A percentile compares a stretch with the other conserved stretches of the same genome.
phyloP scores from a whole-genome alignment of 2,888 invertebrate genomes.

The Euzetes globulus region DNA sequence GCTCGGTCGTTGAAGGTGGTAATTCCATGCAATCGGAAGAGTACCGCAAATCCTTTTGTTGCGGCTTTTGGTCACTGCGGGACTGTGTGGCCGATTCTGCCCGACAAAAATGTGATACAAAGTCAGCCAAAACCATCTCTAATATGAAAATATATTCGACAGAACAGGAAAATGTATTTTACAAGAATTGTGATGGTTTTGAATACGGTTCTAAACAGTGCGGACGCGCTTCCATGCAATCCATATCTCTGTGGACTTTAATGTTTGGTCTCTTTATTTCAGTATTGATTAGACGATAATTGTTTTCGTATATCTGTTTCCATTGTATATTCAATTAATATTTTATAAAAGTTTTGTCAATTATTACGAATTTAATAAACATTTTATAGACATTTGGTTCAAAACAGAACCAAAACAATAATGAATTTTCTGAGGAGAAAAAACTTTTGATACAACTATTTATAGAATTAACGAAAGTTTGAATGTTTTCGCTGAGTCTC shows the following conservation, averaged over 20 bases:
- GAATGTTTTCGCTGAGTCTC: not conserved
- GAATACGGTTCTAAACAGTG: conserved; percentile 2
- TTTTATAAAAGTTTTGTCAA: not conserved
- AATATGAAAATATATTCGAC: not conserved
- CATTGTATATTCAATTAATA: not conserved
- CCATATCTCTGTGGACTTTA: not conserved
- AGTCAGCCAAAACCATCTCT: not conserved
- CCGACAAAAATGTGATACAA: not conserved
- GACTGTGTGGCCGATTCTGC: conserved; percentile 9
- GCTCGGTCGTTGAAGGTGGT: not conserved
- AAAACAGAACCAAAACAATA: too few species aligned
- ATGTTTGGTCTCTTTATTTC: not conserved
- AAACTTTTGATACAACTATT: not conserved
- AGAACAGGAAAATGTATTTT: conserved; percentile 9
- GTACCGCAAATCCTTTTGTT: not conserved
- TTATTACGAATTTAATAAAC: too few species aligned
- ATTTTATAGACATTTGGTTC: too few species aligned
- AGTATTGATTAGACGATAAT: not conserved
- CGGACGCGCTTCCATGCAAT: not conserved
- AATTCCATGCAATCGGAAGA: not conserved
- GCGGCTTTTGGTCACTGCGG: conserved; percentile 16
- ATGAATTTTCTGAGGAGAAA: not conserved
- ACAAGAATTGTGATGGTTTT: conserved; percentile 16
- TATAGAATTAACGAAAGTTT: not conserved
- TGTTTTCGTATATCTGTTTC: not conserved